Evolutionary conservation across 1,140 invertebrate species (phyloP), one percentile per base, ranked within the genome.

Genomic region (Drosophila navojoa): DNA sequence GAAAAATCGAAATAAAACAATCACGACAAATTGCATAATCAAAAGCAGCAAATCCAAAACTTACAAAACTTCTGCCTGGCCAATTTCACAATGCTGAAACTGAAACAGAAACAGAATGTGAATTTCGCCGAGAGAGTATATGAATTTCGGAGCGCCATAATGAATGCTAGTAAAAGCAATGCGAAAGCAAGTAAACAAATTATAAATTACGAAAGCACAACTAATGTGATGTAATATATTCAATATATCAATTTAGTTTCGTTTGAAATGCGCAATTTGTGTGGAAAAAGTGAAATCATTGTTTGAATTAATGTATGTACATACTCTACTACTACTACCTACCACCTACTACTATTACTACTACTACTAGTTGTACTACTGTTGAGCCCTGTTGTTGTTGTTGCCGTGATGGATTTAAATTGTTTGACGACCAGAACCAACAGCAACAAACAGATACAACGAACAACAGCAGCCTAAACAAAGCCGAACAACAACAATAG

Each of bases 251-350:
- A 79, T 78, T 78, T 58, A 47, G 27, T 70, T 35, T 67, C 63
- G 71, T 75, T 50, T 72, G 68, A 76, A 76, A 74, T 76, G 74
- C 86, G 89, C 85, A 91, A 92, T 91, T 92, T 92, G 89, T 92
- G 82, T 92, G 89, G 89, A 91, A 91, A 91, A 91, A 91, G 91
- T 91, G 74, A 79, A 67, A 55, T 62, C 45, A 76, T 73, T 79
- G 61, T 55, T 60, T 35, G 19, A 67, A 70, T 52, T 69, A 73
- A 76, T 76, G 73, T 76, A 73, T 77, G 50, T 74, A 68, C 27
- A 59, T 71, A 78, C 63, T 38, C 49, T 29, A 27, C 49, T 50
- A 16, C 42, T 45, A 50, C 47, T 45, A 50, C 44, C 44, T 45
- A 45, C 44, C 15, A 16, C 16, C 44, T 67, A 80, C 70, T 62